These are phyloP conservation scores for Epinotia demarniana DNA, from an alignment of 2,888 invertebrate species.

Conservation along the genomic window DNA sequence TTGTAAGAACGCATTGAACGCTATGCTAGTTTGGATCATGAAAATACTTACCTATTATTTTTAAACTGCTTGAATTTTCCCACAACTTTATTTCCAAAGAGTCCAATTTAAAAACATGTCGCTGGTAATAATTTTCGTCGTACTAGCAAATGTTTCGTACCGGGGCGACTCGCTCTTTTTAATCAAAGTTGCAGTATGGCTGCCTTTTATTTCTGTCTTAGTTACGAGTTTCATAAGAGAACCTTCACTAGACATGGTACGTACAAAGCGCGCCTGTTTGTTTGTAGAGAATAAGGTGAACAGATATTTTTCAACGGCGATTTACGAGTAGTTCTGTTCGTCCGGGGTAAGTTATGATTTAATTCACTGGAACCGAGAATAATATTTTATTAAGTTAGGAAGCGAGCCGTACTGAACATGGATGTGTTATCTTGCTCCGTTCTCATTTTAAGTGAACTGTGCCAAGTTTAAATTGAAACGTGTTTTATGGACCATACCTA, in stretches of 20 bases:
- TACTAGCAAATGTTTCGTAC: constrained; percentile 54
- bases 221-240: constrained; percentile 62
- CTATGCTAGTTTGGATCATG: background rate
- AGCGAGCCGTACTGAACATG: constrained; percentile 23
- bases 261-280: constrained; percentile 55
- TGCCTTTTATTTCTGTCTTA: constrained; percentile 61
- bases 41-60: background rate
- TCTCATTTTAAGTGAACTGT: constrained; percentile 34
- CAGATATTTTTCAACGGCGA: constrained; percentile 40
- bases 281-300: constrained; percentile 57
- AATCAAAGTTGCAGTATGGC: constrained; percentile 68
- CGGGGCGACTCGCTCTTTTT: constrained; percentile 56
- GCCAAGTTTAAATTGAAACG: constrained; percentile 43
- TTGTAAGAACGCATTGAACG: no score
- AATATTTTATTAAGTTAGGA: constrained; percentile 43
- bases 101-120: constrained; percentile 32
- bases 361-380: constrained; percentile 38
- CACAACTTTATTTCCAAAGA: constrained; percentile 9
- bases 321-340: constrained; percentile 30
- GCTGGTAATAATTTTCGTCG: constrained; percentile 56
- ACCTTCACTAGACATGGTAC: constrained; percentile 61
- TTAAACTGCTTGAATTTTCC: background rate
- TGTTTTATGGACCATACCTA: constrained; percentile 24
- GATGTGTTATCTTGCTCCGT: constrained; percentile 37
- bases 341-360: constrained; percentile 43